phyloP scores from a whole-genome alignment of 2,888 invertebrate genomes.

The Hermodice carunculata region DNA sequence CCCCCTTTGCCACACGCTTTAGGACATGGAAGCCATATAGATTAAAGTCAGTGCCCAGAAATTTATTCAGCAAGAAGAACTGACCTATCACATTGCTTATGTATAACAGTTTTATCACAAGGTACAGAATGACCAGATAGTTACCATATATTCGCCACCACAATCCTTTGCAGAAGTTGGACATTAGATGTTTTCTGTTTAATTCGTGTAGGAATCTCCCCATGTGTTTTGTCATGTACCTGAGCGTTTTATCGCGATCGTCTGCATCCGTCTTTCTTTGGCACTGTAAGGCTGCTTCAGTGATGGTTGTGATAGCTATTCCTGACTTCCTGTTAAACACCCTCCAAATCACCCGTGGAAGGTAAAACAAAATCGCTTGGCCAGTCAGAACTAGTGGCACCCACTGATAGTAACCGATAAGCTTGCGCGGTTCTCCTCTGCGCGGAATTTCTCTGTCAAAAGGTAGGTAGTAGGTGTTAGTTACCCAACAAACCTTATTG shows the following conservation, averaged over 20 bases:
- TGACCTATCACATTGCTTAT: constrained; percentile 70
- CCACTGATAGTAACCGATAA: constrained; percentile 47
- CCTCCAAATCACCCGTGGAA: constrained; percentile 71
- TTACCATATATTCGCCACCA: constrained; percentile 69
- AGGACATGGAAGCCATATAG: constrained; percentile 42
- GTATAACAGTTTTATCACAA: constrained; percentile 68
- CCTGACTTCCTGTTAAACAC: constrained; percentile 57
- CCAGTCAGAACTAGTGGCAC: constrained; percentile 38
- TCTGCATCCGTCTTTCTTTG: constrained; percentile 29
- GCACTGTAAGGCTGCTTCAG: constrained; percentile 38
- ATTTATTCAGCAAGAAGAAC: constrained; percentile 71
- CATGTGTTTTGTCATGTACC: constrained; percentile 64
- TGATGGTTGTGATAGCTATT: constrained; percentile 37
- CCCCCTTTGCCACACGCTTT: constrained; percentile 21
- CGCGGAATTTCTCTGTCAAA: constrained; percentile 35
- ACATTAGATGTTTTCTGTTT: constrained; percentile 54
- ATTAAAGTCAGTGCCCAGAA: constrained; percentile 67
- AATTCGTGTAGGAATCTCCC: constrained; percentile 70
- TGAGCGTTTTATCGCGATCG: constrained; percentile 51
- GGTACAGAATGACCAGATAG: constrained; percentile 71
- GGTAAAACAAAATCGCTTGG: constrained; percentile 45
- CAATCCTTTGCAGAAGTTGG: constrained; percentile 8
- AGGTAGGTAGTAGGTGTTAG: constrained; percentile 72
- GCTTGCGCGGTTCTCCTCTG: constrained; percentile 16
- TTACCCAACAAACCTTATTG: constrained; percentile 71